These are phyloP conservation scores for Epistrophella euchroma DNA, from an alignment of 2,888 invertebrate species.

Conservation along the genomic window DNA sequence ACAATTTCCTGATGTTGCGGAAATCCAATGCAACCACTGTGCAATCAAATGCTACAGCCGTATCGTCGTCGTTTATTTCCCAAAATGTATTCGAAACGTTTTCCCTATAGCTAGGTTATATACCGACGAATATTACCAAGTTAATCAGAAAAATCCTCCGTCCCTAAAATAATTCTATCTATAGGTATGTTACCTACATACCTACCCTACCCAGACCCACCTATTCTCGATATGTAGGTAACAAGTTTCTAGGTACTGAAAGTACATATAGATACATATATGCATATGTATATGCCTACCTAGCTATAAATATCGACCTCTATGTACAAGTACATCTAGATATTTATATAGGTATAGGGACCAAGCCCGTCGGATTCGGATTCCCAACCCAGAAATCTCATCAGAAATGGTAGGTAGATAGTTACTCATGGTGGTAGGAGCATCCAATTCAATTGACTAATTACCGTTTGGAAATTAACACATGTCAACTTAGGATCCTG, in stretches of 20 bases:
- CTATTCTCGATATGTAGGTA: too few species aligned
- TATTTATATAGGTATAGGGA: not conserved
- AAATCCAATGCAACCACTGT: constrained; percentile 55
- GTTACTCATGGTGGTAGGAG: constrained; percentile 23
- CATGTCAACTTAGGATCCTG: constrained; percentile 72
- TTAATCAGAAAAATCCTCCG: constrained; percentile 64
- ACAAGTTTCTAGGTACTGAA: not conserved
- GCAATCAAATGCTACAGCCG: constrained; percentile 43
- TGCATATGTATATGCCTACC: too few species aligned
- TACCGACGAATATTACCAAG: constrained; percentile 16
- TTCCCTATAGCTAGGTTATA: constrained; percentile 18
- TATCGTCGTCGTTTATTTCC: constrained; percentile 42
- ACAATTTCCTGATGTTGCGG: constrained; percentile 21
- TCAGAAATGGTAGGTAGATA: constrained; percentile 18
- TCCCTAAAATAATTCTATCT: not conserved
- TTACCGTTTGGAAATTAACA: constrained; percentile 75
- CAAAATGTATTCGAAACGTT: constrained; percentile 42
- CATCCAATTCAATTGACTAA: constrained; percentile 73
- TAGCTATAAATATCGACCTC: not conserved
- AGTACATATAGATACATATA: too few species aligned
- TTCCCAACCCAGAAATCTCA: constrained; percentile 55
- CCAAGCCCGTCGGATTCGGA: constrained; percentile 35
- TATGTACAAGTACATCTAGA: too few species aligned
- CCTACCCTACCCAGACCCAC: not conserved
- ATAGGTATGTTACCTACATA: not conserved